Evolutionary conservation across 64 coral and sea anemone species (phyloP), one percentile per base, ranked within the genome.

Genomic region (Montipora foliosa): DNA sequence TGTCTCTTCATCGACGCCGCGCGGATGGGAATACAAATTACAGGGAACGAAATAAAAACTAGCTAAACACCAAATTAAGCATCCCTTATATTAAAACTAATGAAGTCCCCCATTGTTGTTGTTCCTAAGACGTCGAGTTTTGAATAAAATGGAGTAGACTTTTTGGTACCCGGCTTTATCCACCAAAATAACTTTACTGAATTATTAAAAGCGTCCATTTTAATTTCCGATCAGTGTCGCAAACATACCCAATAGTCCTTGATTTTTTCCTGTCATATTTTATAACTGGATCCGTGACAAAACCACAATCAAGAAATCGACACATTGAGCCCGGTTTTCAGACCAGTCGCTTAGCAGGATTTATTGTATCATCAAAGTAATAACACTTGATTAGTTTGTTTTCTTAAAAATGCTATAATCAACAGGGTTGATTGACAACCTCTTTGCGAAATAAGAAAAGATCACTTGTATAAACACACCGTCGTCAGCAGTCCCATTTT

Each of bases 131-230:
- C 11, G 47, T 12, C 10, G 68, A 70, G 82, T 70, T 86, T 86
- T 86, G 46, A 86, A 86, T 71, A 71, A 69, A 71, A 4, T 71
- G 19, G 2, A 84, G 67, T 49, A 19, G 47, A 1, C 9, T 19
- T 9, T 67, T 70, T 86, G 82, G 82, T 86, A 86, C 82, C 82
- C 15, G 82, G 48, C n/a, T 22, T 22, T 20, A 20, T 45, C 82
- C 82, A 86, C 62, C 82, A 86, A 86, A 64, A 4, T 24, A 51
- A 48, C 29, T 72, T 69, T 72, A 49, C 73, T 86, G 15, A 86
- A 86, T 71, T 8, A 86, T 86, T 86, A 71, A 86, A 86, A n/a
- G n/a, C n/a, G n/a, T n/a, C n/a, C 82, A 71, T 71, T 15, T 17
- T 12, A 3, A n/a, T n/a, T 47, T 78, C 2, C 5, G 0, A 64